These are phyloP conservation scores for Microcebus griseorufus DNA, from an alignment of 2,113 vertebrate species.

Conservation along the genomic window DNA sequence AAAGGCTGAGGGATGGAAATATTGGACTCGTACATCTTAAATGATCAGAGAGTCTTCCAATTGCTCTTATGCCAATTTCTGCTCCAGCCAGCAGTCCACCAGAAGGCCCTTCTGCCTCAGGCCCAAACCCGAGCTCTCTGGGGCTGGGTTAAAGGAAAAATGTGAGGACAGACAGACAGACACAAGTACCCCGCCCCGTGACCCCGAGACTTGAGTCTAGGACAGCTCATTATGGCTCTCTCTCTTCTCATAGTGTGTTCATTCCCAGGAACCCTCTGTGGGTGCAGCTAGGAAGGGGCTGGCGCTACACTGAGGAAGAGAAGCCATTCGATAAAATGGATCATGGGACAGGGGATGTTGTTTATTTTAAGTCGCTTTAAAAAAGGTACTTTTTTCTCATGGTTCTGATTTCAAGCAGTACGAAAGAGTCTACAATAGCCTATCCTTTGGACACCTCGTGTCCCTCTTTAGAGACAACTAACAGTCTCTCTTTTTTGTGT, in stretches of 20 bases:
- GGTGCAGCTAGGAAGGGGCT: not conserved
- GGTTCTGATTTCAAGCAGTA: conserved; percentile 11
- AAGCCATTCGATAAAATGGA: not conserved
- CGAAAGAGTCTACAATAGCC: not conserved
- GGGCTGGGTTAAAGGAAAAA: not conserved
- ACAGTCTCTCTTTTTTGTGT: not conserved
- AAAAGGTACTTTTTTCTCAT: not conserved
- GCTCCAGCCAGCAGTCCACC: too few relatives aligned
- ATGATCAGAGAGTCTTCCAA: not conserved
- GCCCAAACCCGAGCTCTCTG: not conserved
- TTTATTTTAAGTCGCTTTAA: not conserved
- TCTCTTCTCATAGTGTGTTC: not conserved
- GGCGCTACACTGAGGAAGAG: not conserved
- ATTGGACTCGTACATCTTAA: not conserved
- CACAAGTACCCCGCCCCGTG: not conserved
- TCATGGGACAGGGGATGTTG: not conserved
- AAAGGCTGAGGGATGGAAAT: not conserved
- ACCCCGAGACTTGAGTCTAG: not conserved
- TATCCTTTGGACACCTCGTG: too few relatives aligned
- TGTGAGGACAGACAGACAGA: not conserved
- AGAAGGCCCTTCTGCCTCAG: not conserved
- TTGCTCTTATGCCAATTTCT: not conserved
- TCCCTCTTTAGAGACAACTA: not conserved
- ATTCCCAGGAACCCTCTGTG: not conserved
- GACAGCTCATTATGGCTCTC: not conserved